Evolutionary conservation across 2,888 invertebrate genomes (phyloP).

Genomic region (Drosophila meridionalis): DNA sequence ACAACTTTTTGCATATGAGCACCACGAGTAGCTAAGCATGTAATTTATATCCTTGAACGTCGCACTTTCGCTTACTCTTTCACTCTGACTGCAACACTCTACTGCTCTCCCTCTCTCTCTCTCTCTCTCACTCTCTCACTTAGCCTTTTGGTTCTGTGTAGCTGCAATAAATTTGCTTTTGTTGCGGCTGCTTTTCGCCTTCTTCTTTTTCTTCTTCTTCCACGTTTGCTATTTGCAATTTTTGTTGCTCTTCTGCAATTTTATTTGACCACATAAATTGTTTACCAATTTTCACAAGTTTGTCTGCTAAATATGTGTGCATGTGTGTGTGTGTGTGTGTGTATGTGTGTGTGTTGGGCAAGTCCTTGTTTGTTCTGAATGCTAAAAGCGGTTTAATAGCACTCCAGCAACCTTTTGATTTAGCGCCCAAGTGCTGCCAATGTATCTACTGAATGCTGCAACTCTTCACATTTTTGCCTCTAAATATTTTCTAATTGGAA

Average conservation of each 20-base stretch:
- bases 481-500: conserved; percentile 52
- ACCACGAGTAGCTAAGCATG: conserved; percentile 80
- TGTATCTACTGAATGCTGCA: conserved; percentile 5
- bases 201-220: conserved; percentile 20
- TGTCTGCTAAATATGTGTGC: conserved; percentile 19
- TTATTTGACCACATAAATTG: conserved; percentile 81
- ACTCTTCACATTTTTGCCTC: conserved; percentile 9
- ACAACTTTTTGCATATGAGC: conserved; percentile 68
- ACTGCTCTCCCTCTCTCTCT: background rate
- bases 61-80: conserved; percentile 2
- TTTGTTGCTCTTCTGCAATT: conserved; percentile 50
- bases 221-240: conserved; percentile 14
- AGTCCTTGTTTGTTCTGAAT: conserved; percentile 55
- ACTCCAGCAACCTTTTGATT: conserved; percentile 61
- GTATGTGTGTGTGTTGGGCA: conserved; percentile 23
- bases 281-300: conserved; percentile 79
- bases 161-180: conserved; percentile 66
- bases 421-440: conserved; percentile 34
- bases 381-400: conserved; percentile 65
- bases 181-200: conserved; percentile 52
- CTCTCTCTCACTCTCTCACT: background rate
- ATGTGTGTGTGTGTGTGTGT: conserved; percentile 13
- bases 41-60: conserved; percentile 73
- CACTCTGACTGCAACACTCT: background rate
- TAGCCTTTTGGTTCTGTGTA: conserved; percentile 45